Evolutionary conservation across 2,797 vertebrate species (phyloP), one percentile per base, ranked within the genome.

Genomic region (Synanceia verrucosa): DNA sequence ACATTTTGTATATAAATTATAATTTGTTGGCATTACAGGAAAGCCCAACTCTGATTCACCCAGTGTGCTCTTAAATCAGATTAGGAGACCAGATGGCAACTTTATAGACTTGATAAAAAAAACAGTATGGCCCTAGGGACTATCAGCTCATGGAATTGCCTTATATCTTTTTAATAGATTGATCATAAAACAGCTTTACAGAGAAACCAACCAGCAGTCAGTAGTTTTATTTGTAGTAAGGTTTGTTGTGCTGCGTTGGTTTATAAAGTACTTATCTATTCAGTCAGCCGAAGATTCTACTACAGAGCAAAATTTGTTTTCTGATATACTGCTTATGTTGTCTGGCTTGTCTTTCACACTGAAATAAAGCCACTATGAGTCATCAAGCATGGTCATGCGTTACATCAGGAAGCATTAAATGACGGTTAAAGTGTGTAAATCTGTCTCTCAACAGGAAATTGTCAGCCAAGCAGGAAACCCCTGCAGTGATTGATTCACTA

Each of bases 151-250:
- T 24, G 43, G 37, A 55, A 21, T 18, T 53, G 19, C 10, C 48
- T 6, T 44, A 41, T 66, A 52, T 58, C 18, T 80, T 58, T 80
- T 47, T 66, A 65, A 53, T 36, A 37, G 46, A 79, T 65, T 74
- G 58, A 71, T 62, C 56, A 61, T 69, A 57, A 81, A 70, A 57
- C 43, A 59, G 52, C 70, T 9, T 4, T 33, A 26, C 16, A 64
- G 28, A 57, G 33, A 57, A 57, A 41, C 61, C 18, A 52, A 41
- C 36, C 50, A 52, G 18, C 14, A 64, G 39, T 64, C 62, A 60
- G 55, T 79, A 64, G 19, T 59, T 57, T 37, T 36, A 67, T 70
- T 65, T 72, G 6, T 11, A 43, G 12, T 13, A 21, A 8, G 21
- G 18, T 4, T 29, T 28, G 3, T 9, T 44, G 10, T 39, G 7